Percentiles rank a stretch among this genome's conserved stretches.
Conservation (phyloP, 2,113 vertebrate genomes). For the Lycocorax pyrrhopterus region DNA sequence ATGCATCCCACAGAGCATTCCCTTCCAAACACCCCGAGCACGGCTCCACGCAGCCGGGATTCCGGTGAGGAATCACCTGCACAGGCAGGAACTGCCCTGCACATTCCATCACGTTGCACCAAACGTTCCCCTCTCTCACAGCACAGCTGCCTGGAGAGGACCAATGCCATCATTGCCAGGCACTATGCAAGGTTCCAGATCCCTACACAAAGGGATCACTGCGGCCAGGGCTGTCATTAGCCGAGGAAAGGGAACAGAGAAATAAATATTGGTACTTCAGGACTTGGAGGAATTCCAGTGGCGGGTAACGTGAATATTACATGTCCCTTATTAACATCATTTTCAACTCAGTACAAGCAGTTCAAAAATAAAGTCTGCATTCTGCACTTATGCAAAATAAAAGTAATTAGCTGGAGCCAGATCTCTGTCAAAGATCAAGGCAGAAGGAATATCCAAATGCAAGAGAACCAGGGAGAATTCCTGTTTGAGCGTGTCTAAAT, state of each 20-base stretch:
- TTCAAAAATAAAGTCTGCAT: neutral
- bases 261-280: neutral
- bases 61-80: fast-evolving
- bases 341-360: neutral
- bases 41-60: fast-evolving
- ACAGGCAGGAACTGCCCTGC: neutral
- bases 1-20: fast-evolving
- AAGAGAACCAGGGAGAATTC: neutral
- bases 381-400: neutral
- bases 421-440: neutral
- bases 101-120: fast-evolving
- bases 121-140: fast-evolving
- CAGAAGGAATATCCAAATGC: neutral
- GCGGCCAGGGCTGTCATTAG: neutral
- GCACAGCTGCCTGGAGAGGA: neutral
- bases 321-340: neutral
- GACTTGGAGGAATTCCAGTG: neutral
- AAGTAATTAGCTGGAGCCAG: neutral
- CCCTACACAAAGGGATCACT: no score
- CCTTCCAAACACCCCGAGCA: neutral
- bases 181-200: neutral
- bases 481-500: fast-evolving
- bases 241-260: neutral
- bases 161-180: neutral
- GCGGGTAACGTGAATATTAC: no score